These are phyloP conservation scores for Dipus sagitta DNA, from an alignment of 2,797 vertebrate genomes.

Conservation along the genomic window DNA sequence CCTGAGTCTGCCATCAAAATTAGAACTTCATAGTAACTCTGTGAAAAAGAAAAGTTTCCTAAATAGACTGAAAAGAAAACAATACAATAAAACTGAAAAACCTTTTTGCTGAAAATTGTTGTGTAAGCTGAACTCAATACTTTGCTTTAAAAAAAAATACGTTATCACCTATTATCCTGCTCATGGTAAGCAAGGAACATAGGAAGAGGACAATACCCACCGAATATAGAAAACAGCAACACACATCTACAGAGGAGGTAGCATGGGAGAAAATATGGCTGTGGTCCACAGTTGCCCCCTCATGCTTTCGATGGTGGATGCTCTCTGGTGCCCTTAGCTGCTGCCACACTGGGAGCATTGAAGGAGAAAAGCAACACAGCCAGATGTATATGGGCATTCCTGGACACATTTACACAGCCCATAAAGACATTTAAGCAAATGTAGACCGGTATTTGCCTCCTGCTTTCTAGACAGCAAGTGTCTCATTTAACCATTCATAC, in stretches of 20 bases:
- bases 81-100: background rate
- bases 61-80: background rate
- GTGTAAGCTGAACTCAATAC: background rate
- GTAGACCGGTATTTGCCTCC: background rate
- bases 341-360: background rate
- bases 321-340: background rate
- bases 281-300: too few species aligned
- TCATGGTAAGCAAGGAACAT: background rate
- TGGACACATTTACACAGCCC: background rate
- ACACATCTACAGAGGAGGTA: background rate
- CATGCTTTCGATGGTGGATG: accelerated
- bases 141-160: background rate
- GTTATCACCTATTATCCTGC: background rate
- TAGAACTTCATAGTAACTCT: background rate
- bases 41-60: background rate
- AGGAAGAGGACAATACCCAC: background rate
- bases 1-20: background rate
- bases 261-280: background rate
- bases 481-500: background rate
- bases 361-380: too few species aligned
- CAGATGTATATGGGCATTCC: background rate
- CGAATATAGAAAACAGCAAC: background rate
- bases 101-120: background rate
- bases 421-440: background rate
- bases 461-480: background rate